Percentiles rank a stretch among this genome's conserved stretches.
phyloP scores from a whole-genome alignment of 1,140 invertebrate species.

The Drosophila rhopaloa region DNA sequence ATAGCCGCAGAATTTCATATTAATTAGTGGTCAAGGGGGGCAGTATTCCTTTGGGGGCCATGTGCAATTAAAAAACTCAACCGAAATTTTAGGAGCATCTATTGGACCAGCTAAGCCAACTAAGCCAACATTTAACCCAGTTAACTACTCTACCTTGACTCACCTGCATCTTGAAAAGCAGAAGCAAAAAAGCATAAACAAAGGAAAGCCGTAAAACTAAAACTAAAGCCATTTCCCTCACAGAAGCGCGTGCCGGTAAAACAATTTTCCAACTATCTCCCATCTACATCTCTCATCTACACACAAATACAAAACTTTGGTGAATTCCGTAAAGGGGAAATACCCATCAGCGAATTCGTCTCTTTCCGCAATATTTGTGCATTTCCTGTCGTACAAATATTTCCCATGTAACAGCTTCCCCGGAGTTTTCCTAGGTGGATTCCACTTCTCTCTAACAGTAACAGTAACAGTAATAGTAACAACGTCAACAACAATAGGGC shows the following conservation, averaged over 20 bases:
- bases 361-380: conserved; percentile 67
- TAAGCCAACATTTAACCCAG: conserved; percentile 45
- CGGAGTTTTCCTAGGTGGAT: conserved; percentile 44
- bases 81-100: conserved; percentile 21
- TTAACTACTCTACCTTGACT: conserved; percentile 47
- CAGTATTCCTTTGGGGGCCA: conserved; percentile 1
- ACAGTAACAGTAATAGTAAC: conserved; percentile 20
- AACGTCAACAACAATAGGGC: conserved; percentile 24
- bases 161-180: conserved; percentile 32
- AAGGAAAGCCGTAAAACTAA: conserved; percentile 23
- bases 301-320: conserved; percentile 29
- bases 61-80: conserved; percentile 39
- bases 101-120: conserved; percentile 20
- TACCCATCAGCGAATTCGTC: conserved; percentile 46
- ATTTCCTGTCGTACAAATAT: conserved; percentile 80
- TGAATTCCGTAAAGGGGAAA: conserved; percentile 42
- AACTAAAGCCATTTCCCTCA: conserved; percentile 59
- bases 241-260: conserved; percentile 58
- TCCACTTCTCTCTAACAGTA: conserved; percentile 31
- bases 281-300: conserved; percentile 9
- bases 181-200: conserved; percentile 19
- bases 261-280: conserved; percentile 72
- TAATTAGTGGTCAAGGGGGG: conserved; percentile 39
- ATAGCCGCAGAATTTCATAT: conserved; percentile 41
- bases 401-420: conserved; percentile 71